These are phyloP conservation scores for Aproaerema taeniolella DNA, from an alignment of 2,888 invertebrate species.

Conservation along the genomic window DNA sequence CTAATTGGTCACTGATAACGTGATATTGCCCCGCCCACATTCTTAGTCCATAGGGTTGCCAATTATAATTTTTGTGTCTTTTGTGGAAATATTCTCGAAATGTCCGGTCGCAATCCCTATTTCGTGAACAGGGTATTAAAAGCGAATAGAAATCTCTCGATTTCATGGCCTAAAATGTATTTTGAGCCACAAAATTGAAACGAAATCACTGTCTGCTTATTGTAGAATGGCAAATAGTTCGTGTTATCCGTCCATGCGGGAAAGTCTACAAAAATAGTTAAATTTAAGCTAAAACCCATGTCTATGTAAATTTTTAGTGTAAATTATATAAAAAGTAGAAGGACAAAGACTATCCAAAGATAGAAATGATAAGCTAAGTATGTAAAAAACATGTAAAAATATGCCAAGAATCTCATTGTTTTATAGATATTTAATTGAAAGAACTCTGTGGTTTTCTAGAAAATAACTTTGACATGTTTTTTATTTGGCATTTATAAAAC, in stretches of 20 bases:
- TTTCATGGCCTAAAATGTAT: no score
- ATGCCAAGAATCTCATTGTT: not conserved
- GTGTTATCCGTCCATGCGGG: conserved; percentile 68
- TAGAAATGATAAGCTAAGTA: conserved; percentile 23
- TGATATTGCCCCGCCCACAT: conserved; percentile 3
- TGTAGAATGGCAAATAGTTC: conserved; percentile 36
- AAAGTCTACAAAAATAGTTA: conserved; percentile 45
- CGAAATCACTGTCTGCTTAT: conserved; percentile 22
- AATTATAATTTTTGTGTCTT: not conserved
- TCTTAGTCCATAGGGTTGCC: not conserved
- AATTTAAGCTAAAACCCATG: conserved; percentile 37
- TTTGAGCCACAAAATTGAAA: conserved; percentile 16
- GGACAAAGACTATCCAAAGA: conserved; percentile 39
- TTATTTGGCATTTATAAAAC: no score
- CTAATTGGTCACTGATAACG: conserved; percentile 3
- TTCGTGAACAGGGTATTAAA: conserved; percentile 36
- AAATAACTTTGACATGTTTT: no score
- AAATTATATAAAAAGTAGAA: conserved; percentile 34
- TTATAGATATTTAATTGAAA: not conserved
- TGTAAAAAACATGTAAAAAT: not conserved
- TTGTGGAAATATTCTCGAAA: not conserved
- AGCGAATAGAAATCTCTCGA: conserved; percentile 12
- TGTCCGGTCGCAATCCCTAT: conserved; percentile 22
- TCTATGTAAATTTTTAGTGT: conserved; percentile 44
- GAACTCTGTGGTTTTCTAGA: no score